Base-by-base conservation (phyloP, 1,140 invertebrate genomes). In the Colletes latitarsis region DNA sequence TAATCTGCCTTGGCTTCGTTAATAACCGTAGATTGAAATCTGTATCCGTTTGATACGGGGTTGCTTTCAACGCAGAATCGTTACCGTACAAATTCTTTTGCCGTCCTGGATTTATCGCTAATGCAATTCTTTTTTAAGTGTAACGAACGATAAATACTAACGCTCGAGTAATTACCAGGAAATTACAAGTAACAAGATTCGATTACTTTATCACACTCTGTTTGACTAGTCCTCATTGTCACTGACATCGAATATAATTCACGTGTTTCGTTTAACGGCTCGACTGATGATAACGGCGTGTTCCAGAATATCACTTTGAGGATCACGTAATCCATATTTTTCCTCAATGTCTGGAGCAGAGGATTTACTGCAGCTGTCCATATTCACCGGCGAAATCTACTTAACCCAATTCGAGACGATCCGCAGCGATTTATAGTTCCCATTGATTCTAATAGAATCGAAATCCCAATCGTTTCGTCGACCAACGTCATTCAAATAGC, bases 361-460 rank as follows among this genome's bases (percentile, higher is more conserved):
- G 39, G 58, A 71, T 71, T 71, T 71, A 53, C 30, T 4, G 14
- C 76, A 30, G 57, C 67, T 46, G 76, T 71, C 76, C 57, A 77
- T 71, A 77, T 71, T 41, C 55, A 52, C 12, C 21, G 46, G 57
- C 57, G 57, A 77, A 62, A 77, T 77, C 76, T 77, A 71, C 76
- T 78, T 78, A 72, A 78, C 76, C 76, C 58, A 72, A 78, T 78
- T 78, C 68, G 21, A 21, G 49, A 62, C 57, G 68, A 63, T 21
- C 43, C 46, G 57, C 43, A 10, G 39, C 76, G 76, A 78, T 78
- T 78, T 78, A 72, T 72, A 53, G 76, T 62, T 43, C 68, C 58
- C 57, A 63, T 72, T 63, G 57, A 60, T 72, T 78, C 76, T 72
- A 63, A 63, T 53, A 49, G 76, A 69, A 62, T 62, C 57, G 66